Evolutionary conservation across 1,140 invertebrate genomes (phyloP).

Genomic region (Procambarus virginalis): DNA sequence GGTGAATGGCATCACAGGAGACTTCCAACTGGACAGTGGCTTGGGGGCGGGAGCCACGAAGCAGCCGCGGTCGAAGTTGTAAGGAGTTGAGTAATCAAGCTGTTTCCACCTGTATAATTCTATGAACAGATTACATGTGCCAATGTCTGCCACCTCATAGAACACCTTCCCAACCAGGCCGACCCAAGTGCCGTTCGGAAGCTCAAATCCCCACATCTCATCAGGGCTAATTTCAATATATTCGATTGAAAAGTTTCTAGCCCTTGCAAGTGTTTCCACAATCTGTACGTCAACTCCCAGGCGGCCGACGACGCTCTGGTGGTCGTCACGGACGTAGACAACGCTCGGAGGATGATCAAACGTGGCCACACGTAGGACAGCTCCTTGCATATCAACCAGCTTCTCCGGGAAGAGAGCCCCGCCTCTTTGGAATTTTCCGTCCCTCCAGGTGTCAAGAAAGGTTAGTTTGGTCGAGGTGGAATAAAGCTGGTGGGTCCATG

Average conservation of each 20-base stretch:
- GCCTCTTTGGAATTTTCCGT: neutral
- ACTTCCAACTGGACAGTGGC: too few relatives aligned
- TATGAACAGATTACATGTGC: slow-evolving; percentile 70
- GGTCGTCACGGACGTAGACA: slow-evolving; percentile 19
- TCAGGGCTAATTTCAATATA: slow-evolving; percentile 61
- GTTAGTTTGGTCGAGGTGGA: too few relatives aligned
- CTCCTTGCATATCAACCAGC: slow-evolving; percentile 27
- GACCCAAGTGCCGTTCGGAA: slow-evolving; percentile 70
- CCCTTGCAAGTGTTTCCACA: slow-evolving; percentile 48
- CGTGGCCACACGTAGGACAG: slow-evolving; percentile 48
- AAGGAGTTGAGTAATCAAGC: slow-evolving; percentile 59
- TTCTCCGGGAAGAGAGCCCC: slow-evolving; percentile 24
- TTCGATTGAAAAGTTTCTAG: slow-evolving; percentile 61
- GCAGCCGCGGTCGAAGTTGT: too few relatives aligned
- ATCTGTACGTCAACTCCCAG: slow-evolving; percentile 69
- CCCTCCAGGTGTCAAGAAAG: slow-evolving; percentile 13
- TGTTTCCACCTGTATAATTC: slow-evolving; percentile 59
- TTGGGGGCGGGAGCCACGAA: too few relatives aligned
- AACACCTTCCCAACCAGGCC: slow-evolving; percentile 71
- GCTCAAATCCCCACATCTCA: slow-evolving; percentile 70
- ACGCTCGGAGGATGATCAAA: slow-evolving; percentile 67
- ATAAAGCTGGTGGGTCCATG: too few relatives aligned
- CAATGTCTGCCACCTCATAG: slow-evolving; percentile 65
- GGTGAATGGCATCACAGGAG: too few relatives aligned
- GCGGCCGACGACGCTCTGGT: slow-evolving; percentile 13